Base-by-base conservation (phyloP, 92 coral and sea anemone species). In the Parazoanthus atlanticus region DNA sequence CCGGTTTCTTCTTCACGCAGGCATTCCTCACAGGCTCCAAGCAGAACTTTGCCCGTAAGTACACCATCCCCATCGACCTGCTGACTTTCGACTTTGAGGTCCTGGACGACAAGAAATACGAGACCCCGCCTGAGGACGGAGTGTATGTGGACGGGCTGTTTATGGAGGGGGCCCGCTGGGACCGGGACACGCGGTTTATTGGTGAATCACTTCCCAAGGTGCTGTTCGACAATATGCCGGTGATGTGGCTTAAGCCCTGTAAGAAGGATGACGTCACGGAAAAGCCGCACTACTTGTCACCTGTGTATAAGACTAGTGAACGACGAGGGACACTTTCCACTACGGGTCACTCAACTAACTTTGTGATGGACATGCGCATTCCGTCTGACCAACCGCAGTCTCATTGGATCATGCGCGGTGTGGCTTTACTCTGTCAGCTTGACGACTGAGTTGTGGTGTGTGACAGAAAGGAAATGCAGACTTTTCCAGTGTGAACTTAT, bases 391-490 rank as follows among this genome's bases (percentile, higher is more conserved):
- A 94, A 95, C 99, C 99, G 88, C 98, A 89, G 89, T 93, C 98
- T 66, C 99, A 97, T 82, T 97, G 99, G 99, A 86, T 97, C 89
- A 97, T 95, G 98, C 99, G 99, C 88, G 99, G 99, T 79, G 98
- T 97, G 23, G 99, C 99, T 43, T 88, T 97, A 67, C 90, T 97
- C 74, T 97, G 99, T 78, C 99, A 97, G 90, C 92, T 97, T 49
- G 99, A 97, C 91, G 96, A 96, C 86, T 96, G 89, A 91, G 29
- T 16, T 80, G 47, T 30, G 41, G 8, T 71, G 12, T 71, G 2
- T 36, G 6, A 71, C 36, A 71, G 40, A 71, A 71, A 71, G 9
- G 36, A 71, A 71, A 9, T 29, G 25, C 25, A 71, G 21, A 71
- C 38, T 75, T 40, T 34, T 74, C 47, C 40, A 19, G 79, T 75